phyloP scores from a whole-genome alignment of 2,113 vertebrate genomes.

The Alligator sinensis region DNA sequence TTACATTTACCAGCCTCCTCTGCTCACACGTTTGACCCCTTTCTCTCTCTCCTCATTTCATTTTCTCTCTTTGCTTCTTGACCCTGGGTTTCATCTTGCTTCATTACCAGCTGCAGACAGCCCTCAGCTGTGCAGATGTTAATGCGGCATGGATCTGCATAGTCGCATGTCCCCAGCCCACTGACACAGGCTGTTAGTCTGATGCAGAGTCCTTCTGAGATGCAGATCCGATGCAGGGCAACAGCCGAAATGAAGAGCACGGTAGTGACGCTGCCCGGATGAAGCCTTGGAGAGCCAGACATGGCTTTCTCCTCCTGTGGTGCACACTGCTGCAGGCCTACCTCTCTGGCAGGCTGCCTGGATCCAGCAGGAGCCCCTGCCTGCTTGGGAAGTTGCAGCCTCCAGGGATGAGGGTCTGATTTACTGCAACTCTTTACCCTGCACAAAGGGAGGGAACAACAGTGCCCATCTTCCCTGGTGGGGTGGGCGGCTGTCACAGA shows the following conservation, averaged over 20 bases:
- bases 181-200: rapidly evolving
- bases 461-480: too few species aligned
- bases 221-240: background rate
- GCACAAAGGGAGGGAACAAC: background rate
- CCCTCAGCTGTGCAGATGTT: background rate
- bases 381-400: background rate
- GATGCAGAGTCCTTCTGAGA: rapidly evolving
- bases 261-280: rapidly evolving
- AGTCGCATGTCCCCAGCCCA: rapidly evolving
- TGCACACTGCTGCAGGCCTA: rapidly evolving
- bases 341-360: background rate
- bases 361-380: too few species aligned
- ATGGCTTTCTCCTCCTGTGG: background rate
- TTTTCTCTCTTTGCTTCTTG: background rate
- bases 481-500: too few species aligned
- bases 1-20: background rate
- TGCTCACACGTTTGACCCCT: background rate
- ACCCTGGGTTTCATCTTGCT: background rate
- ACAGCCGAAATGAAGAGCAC: background rate
- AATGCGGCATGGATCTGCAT: background rate
- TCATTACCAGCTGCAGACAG: background rate
- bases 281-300: rapidly evolving
- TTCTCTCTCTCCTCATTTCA: background rate
- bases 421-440: background rate
- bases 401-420: background rate